Percentiles rank a stretch among this genome's conserved stretches.
Evolutionary conservation across 2,797 vertebrate genomes (phyloP).

Genomic region (Hyperoplus lanceolatus): DNA sequence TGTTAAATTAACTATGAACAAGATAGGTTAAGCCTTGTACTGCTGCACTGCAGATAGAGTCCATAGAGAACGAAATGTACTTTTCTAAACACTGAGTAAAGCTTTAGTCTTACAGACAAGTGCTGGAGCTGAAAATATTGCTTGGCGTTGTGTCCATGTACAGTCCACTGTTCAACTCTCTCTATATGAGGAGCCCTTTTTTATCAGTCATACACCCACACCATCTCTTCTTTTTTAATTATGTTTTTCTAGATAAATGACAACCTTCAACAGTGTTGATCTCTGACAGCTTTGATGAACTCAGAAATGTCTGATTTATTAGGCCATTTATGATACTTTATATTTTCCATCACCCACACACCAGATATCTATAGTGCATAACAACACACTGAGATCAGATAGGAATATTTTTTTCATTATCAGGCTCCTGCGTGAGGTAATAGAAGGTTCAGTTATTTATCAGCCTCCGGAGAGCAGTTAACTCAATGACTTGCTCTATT

Average conservation of each 20-base stretch:
- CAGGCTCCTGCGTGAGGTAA: constrained; percentile 27
- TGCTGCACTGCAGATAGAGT: background rate
- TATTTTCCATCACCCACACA: constrained; percentile 34
- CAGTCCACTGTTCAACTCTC: constrained; percentile 9
- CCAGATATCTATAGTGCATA: background rate
- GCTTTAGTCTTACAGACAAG: background rate
- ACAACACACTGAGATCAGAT: constrained; percentile 10
- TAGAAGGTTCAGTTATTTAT: constrained; percentile 21
- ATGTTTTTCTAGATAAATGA: constrained; percentile 20
- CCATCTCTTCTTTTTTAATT: background rate
- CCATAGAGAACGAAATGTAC: constrained; percentile 2
- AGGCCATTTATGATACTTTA: constrained; percentile 30
- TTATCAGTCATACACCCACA: background rate
- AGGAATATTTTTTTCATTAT: constrained; percentile 10
- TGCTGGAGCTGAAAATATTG: constrained; percentile 5
- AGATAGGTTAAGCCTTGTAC: background rate
- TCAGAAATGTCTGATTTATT: constrained; percentile 27
- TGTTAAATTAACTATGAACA: background rate
- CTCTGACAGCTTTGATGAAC: constrained; percentile 29
- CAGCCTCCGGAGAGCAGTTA: constrained; percentile 2
- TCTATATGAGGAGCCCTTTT: background rate
- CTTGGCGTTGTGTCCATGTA: constrained; percentile 25
- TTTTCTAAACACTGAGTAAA: background rate
- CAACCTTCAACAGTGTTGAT: constrained; percentile 15
- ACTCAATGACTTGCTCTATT: constrained; percentile 15